Base-by-base conservation (phyloP, 2,797 vertebrate genomes). In the Poecile montanus region DNA sequence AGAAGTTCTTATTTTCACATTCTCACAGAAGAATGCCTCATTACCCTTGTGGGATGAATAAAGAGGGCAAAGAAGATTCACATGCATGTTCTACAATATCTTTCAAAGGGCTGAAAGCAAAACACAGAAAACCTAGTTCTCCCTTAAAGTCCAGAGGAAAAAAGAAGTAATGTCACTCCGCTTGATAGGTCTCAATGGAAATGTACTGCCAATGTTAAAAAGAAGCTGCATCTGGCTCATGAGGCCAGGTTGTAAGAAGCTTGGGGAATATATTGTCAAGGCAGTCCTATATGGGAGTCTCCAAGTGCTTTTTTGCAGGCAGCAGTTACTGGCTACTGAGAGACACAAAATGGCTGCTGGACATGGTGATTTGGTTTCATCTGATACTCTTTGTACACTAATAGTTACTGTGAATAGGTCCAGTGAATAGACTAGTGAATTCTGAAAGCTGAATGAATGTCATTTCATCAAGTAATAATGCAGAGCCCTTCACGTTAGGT, bases 31-130 rank as follows among this genome's bases (percentile, higher is more conserved):
- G 34, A 91, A 85, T 40, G n/a, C 9, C 29, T 67, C 70, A 75
- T 42, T 53, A 72, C 67, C 42, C 40, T 74, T 65, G 47, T 51
- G 54, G 51, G 34, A 85, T 77, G 22, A 89, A 92, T 54, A 75
- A 82, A 92, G 62, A 77, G 20, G 17, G 20, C 56, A 72, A 88
- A 83, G 34, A 89, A 65, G 67, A 86, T 61, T 73, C 30, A 74
- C 2, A 7, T 2, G 2, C 11, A 23, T 30, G 23, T 61, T 54
- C 36, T 34, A 82, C 40, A 74, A 3, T 22, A 58, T 3, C 2
- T 53, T 87, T 68, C 17, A 36, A 73, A 79, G 50, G 23, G 26
- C 2, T 78, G 87, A 65, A 80, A 79, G 75, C 13, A 89, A 89
- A 91, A 77, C 3, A 16, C 18, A 63, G 42, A 80, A 87, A 92